Evolutionary conservation across 2,797 vertebrate species (phyloP), one percentile per base, ranked within the genome.

Genomic region (Acanthurus tractus): DNA sequence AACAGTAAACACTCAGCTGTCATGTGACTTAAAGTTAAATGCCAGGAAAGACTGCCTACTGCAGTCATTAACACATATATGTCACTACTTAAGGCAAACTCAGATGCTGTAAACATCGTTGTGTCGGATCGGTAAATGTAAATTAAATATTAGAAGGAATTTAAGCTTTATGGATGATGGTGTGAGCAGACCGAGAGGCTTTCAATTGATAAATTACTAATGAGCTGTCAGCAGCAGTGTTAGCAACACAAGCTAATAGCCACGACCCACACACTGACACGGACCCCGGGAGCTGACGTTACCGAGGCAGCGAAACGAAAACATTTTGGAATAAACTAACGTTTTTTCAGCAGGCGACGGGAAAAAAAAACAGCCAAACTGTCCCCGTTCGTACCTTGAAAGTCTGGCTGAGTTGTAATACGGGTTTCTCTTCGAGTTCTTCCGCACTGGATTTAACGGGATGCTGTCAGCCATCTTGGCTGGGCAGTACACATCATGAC

Each of bases 381-480:
- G 2, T 8, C 25, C 22, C 29, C 9, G 6, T 50, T 50, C 81
- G 62, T 97, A 98, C 98, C 98, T 97, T 92, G 92, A 93, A 85
- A 88, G 94, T 82, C 96, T 94, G 72, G 90, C 95, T 59, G 96
- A 88, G 79, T 94, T 95, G 91, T 96, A 97, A 93, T 97, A 96
- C 75, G 94, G 94, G 76, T 91, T 90, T 88, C 95, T 95, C 87
- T 83, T 96, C 76, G 94, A 94, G 87, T 79, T 91, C 85, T 95
- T 95, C 91, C 95, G 95, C 70, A 99, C 92, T 40, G 95, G 95
- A 91, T 95, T 94, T 83, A 98, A 91, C 48, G 95, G 97, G 83
- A 99, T 97, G 85, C 94, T 94, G 81, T 98, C 97, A 93, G 96
- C 97, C 98, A 99, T 99, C 92, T 95, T 97, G 93, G 92, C 93